Percentiles rank a stretch among this genome's conserved stretches.
These are phyloP conservation scores for Drosophila kepulauana DNA, from an alignment of 1,140 invertebrate genomes.

Conservation along the genomic window DNA sequence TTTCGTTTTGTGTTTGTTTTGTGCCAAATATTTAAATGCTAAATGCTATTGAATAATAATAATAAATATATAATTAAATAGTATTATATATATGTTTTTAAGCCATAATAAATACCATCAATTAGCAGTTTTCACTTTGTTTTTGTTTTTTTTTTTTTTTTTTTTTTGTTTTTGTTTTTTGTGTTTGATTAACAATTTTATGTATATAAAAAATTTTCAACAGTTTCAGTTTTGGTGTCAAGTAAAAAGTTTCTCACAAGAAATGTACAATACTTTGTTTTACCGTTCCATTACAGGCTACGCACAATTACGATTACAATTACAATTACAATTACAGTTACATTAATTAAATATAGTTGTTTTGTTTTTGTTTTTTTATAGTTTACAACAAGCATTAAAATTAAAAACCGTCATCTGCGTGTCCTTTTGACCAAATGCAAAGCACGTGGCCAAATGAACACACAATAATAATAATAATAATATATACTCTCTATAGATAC, in stretches of 20 bases:
- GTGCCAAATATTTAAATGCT: conserved; percentile 68
- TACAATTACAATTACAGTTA: conserved; percentile 55
- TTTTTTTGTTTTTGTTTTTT: conserved; percentile 23
- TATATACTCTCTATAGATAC: conserved; percentile 7
- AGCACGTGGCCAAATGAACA: conserved; percentile 11
- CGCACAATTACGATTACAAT: conserved; percentile 38
- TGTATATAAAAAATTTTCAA: conserved; percentile 82
- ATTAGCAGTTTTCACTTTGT: conserved; percentile 70
- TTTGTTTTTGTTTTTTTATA: conserved; percentile 20
- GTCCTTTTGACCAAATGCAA: background rate
- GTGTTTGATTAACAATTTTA: conserved; percentile 68
- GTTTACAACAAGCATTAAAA: conserved; percentile 76
- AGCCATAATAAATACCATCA: conserved; percentile 78
- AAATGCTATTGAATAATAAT: conserved; percentile 65
- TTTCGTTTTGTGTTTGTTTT: conserved; percentile 34
- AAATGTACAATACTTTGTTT: conserved; percentile 79
- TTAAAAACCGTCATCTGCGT: conserved; percentile 7
- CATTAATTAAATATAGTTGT: conserved; percentile 20
- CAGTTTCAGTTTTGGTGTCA: conserved; percentile 81
- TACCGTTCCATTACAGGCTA: conserved; percentile 67
- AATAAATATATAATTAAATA: conserved; percentile 79
- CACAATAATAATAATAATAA: background rate
- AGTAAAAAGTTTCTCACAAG: conserved; percentile 80
- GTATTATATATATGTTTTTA: conserved; percentile 55
- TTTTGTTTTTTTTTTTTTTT: conserved; percentile 18